Conservation (phyloP, 1,140 invertebrate genomes). For the Monochamus saltuarius region DNA sequence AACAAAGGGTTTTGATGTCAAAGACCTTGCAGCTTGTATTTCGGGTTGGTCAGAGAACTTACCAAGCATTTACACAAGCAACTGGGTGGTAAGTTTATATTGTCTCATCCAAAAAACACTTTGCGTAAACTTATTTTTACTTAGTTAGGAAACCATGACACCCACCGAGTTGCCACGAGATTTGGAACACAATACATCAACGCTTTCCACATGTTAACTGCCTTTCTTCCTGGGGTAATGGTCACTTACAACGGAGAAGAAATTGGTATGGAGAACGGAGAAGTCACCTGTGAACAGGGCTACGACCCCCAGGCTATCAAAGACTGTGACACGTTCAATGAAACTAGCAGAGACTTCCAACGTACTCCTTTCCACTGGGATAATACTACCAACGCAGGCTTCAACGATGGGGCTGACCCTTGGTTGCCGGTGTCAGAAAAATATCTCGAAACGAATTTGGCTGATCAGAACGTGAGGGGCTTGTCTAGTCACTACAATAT, state of each 20-base stretch:
- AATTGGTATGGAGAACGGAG: slow-evolving; percentile 65
- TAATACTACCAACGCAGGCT: slow-evolving; percentile 64
- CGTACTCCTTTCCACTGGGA: slow-evolving; percentile 81
- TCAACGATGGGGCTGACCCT: slow-evolving; percentile 58
- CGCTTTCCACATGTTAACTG: slow-evolving; percentile 55
- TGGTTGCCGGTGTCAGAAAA: slow-evolving; percentile 67
- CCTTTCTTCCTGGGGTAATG: slow-evolving; percentile 65
- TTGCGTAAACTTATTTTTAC: neutral
- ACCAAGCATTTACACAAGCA: slow-evolving; percentile 54
- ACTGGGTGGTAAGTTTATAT: slow-evolving; percentile 59
- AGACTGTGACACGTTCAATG: slow-evolving; percentile 48
- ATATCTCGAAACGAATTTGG: slow-evolving; percentile 59
- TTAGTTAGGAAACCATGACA: slow-evolving; percentile 58
- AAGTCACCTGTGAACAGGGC: slow-evolving; percentile 55
- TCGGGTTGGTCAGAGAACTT: slow-evolving; percentile 61
- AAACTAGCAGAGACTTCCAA: slow-evolving; percentile 38
- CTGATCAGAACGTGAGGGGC: slow-evolving; percentile 19
- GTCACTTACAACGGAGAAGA: slow-evolving; percentile 80
- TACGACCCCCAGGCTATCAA: slow-evolving; percentile 53
- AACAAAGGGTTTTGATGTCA: slow-evolving; percentile 57
- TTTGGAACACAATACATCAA: slow-evolving; percentile 52
- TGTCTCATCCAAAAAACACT: too few species aligned
- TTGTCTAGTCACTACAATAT: slow-evolving; percentile 35
- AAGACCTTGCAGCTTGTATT: slow-evolving; percentile 57
- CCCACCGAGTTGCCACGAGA: slow-evolving; percentile 53